Conservation (phyloP, 2,797 vertebrate genomes). For the Denticeps clupeoides region DNA sequence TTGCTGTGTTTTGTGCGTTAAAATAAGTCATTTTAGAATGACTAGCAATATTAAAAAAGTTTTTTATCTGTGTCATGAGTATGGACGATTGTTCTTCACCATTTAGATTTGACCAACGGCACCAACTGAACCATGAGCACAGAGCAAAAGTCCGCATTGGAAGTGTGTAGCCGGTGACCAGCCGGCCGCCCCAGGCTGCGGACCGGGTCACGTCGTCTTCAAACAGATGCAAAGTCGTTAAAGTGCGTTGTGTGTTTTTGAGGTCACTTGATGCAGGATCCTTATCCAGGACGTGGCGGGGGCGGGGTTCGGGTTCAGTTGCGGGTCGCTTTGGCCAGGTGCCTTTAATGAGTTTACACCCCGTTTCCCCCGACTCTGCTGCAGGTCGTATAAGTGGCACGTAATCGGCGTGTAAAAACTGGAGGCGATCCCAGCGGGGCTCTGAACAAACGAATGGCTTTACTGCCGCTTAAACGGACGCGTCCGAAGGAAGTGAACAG, state of each 20-base stretch:
- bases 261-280: conserved; percentile 30
- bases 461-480: neutral
- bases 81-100: too few species aligned
- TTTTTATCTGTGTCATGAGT: conserved; percentile 40
- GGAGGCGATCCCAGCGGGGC: conserved; percentile 8
- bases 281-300: neutral
- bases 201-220: conserved; percentile 29
- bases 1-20: too few species aligned
- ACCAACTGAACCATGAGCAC: too few species aligned
- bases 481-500: neutral
- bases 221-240: conserved; percentile 33
- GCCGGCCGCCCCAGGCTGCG: too few species aligned
- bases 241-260: conserved; percentile 35
- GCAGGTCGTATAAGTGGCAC: conserved; percentile 17
- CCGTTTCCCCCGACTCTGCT: neutral
- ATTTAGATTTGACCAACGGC: too few species aligned
- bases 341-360: conserved; percentile 32
- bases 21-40: too few species aligned
- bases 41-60: too few species aligned
- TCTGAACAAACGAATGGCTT: neutral
- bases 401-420: conserved; percentile 13
- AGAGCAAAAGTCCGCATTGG: too few species aligned
- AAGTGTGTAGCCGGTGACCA: too few species aligned
- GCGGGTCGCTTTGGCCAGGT: conserved; percentile 29
- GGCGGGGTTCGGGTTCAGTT: conserved; percentile 27